Evolutionary conservation across 2,888 invertebrate genomes (phyloP).

Genomic region (Ectemnius continuus): DNA sequence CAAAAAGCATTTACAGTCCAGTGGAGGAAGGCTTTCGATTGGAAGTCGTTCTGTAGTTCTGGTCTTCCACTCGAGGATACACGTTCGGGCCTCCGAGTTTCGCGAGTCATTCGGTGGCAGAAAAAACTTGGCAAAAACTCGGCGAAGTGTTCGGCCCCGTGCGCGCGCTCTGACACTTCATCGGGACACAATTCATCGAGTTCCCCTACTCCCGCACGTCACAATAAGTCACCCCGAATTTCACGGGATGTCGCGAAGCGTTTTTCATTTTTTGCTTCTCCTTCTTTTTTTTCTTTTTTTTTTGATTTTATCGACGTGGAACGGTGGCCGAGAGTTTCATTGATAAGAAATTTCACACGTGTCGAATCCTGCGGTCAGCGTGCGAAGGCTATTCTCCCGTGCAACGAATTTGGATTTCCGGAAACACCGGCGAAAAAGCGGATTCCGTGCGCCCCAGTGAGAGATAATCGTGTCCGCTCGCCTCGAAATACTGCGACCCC

Average conservation of each 20-base stretch:
- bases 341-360: constrained; percentile 35
- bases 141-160: background rate
- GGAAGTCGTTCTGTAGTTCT: too few species aligned
- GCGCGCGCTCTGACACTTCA: background rate
- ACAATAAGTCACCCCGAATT: constrained; percentile 43
- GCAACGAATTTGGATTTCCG: too few species aligned
- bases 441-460: background rate
- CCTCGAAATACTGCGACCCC: too few species aligned
- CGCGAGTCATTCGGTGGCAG: background rate
- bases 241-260: background rate
- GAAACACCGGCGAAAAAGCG: too few species aligned
- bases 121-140: constrained; percentile 2
- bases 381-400: too few species aligned
- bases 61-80: too few species aligned
- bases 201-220: constrained; percentile 13
- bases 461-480: constrained; percentile 1
- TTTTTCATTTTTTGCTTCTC: too few species aligned
- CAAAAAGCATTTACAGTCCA: too few species aligned
- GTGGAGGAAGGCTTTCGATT: too few species aligned
- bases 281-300: too few species aligned
- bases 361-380: background rate
- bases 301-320: background rate
- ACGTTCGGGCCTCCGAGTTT: too few species aligned
- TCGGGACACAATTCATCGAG: constrained; percentile 5
- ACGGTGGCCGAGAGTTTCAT: constrained; percentile 47